Evolutionary conservation across 2,888 invertebrate genomes (phyloP), one percentile per base, ranked within the genome.

Genomic region (Pteria penguin): DNA sequence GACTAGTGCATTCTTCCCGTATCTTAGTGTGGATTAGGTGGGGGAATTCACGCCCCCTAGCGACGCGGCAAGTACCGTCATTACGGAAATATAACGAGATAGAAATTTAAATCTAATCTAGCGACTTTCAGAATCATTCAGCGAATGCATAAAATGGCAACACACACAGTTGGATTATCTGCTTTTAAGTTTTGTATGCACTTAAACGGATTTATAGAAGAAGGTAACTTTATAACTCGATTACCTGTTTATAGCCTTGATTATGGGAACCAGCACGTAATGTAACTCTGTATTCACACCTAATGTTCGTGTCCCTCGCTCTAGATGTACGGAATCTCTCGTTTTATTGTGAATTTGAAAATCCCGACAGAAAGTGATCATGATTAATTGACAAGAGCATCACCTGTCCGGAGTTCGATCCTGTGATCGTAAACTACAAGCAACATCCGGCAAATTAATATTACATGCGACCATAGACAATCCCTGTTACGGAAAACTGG

Each of bases 381-480:
- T 45, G 45, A 45, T 45, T 45, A 45, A 14, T 18, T 14, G 45
- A 45, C 18, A 45, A 18, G 11, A 8, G 8, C 11, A 8, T 18
- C 45, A 45, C 45, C 45, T 45, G 45, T 45, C 45, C 18, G 45
- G n/a, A n/a, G n/a, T n/a, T n/a, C n/a, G n/a, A n/a, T n/a, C n/a
- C n/a, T n/a, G n/a, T n/a, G n/a, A n/a, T n/a, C n/a, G n/a, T n/a
- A n/a, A n/a, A n/a, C n/a, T n/a, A n/a, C n/a, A n/a, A n/a, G n/a
- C n/a, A n/a, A n/a, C n/a, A n/a, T n/a, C n/a, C n/a, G n/a, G n/a
- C n/a, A n/a, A n/a, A n/a, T n/a, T n/a, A n/a, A n/a, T n/a, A n/a
- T n/a, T n/a, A n/a, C n/a, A 61, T 61, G 31, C 33, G 61, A 31
- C 32, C 5, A 61, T 61, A 65, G 22, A 63, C 33, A 26, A 14